phyloP scores from a whole-genome alignment of 1,140 invertebrate genomes.

The Trachelipus rathkii region DNA sequence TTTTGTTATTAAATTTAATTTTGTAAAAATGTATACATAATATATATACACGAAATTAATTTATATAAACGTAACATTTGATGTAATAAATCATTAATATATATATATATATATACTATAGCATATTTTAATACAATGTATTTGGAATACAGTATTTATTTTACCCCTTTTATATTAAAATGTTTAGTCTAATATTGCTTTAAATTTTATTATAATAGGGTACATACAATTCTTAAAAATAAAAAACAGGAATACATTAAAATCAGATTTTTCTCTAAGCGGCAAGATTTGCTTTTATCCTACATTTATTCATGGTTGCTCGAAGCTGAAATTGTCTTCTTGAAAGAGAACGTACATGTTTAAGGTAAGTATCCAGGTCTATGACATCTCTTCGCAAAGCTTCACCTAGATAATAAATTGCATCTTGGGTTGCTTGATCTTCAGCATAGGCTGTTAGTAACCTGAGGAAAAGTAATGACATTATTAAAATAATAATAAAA shows the following conservation, averaged over 20 bases:
- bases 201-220: not conserved
- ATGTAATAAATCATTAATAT: no score
- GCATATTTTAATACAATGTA: conserved; percentile 8
- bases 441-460: conserved; percentile 87
- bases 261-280: conserved; percentile 46
- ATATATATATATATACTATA: not conserved
- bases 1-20: not conserved
- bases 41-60: not conserved
- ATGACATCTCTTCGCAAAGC: conserved; percentile 86
- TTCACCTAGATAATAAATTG: conserved; percentile 97
- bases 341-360: conserved; percentile 90
- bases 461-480: conserved; percentile 22
- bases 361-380: conserved; percentile 92
- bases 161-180: not conserved
- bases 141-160: not conserved
- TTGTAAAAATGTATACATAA: conserved; percentile 3
- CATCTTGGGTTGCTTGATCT: conserved; percentile 96
- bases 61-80: not conserved
- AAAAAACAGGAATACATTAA: no score
- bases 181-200: not conserved
- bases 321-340: conserved; percentile 92
- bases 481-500: no score
- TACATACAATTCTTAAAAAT: no score
- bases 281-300: conserved; percentile 85
- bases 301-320: conserved; percentile 92